These are phyloP conservation scores for Onychomys torridus DNA, from an alignment of 2,797 vertebrate genomes.

Conservation along the genomic window DNA sequence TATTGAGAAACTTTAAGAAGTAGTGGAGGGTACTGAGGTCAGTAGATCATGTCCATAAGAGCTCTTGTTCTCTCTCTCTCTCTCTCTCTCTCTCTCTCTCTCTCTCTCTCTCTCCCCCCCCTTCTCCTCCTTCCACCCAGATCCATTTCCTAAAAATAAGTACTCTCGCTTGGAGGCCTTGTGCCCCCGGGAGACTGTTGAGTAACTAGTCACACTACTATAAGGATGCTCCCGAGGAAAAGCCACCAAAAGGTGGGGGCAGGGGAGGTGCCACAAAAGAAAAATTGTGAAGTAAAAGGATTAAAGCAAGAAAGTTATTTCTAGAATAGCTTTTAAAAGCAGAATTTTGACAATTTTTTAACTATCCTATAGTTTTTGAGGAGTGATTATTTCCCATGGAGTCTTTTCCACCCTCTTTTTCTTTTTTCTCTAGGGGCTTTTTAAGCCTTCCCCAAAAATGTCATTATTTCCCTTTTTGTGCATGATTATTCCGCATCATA, in stretches of 20 bases:
- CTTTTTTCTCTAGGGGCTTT: neutral
- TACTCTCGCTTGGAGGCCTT: neutral
- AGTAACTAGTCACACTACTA: neutral
- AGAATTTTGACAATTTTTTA: constrained; percentile 17
- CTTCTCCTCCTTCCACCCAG: neutral
- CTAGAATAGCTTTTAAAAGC: neutral
- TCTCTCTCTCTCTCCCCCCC: neutral
- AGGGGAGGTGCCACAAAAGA: neutral
- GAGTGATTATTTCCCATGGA: neutral
- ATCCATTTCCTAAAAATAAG: no score
- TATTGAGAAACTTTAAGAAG: neutral
- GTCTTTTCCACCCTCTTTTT: neutral
- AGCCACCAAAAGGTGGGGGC: neutral
- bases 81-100: no score
- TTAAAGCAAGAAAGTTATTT: neutral
- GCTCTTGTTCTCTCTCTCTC: neutral
- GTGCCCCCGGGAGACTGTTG: neutral
- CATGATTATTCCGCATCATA: neutral
- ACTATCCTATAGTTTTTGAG: neutral
- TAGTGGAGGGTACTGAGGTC: neutral
- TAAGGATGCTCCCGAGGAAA: neutral
- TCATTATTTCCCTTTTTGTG: neutral
- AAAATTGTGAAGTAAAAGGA: neutral
- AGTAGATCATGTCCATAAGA: neutral
- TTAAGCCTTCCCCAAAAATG: neutral